phyloP scores from a whole-genome alignment of 1,140 invertebrate species.

The Calliopsis andreniformis region DNA sequence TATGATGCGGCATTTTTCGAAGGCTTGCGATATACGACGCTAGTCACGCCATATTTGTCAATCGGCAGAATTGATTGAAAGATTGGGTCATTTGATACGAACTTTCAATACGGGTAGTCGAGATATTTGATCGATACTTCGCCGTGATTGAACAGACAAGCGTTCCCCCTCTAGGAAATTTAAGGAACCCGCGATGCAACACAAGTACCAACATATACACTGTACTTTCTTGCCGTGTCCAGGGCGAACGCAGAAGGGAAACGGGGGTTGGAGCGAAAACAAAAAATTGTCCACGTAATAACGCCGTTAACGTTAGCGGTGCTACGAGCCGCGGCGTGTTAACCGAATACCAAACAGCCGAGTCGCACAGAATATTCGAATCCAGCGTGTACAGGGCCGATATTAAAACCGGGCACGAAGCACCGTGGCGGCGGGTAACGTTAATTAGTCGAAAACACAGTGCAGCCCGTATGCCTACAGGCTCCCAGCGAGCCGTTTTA shows the following conservation, averaged over 20 bases:
- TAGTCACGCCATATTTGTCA: neutral
- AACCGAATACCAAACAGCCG: slow-evolving; percentile 12
- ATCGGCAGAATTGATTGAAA: no score
- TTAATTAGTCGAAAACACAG: slow-evolving; percentile 68
- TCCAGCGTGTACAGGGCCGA: slow-evolving; percentile 41
- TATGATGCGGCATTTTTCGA: no score
- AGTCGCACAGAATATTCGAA: slow-evolving; percentile 36
- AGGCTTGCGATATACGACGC: no score
- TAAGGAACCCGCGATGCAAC: no score
- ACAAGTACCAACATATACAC: no score
- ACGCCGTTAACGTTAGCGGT: slow-evolving; percentile 24
- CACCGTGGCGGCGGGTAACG: slow-evolving; percentile 51
- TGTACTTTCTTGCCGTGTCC: no score
- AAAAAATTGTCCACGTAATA: slow-evolving; percentile 28
- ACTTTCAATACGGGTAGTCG: no score
- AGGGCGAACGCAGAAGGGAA: neutral
- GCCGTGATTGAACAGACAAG: no score
- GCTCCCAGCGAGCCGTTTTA: slow-evolving; percentile 55
- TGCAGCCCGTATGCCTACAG: slow-evolving; percentile 53
- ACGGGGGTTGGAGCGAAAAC: neutral
- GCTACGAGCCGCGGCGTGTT: slow-evolving; percentile 11
- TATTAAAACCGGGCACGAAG: slow-evolving; percentile 58
- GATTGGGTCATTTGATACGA: no score
- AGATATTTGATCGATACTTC: no score
- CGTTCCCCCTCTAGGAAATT: no score